phyloP scores from a whole-genome alignment of 2,888 invertebrate species.

The Busseola fusca region DNA sequence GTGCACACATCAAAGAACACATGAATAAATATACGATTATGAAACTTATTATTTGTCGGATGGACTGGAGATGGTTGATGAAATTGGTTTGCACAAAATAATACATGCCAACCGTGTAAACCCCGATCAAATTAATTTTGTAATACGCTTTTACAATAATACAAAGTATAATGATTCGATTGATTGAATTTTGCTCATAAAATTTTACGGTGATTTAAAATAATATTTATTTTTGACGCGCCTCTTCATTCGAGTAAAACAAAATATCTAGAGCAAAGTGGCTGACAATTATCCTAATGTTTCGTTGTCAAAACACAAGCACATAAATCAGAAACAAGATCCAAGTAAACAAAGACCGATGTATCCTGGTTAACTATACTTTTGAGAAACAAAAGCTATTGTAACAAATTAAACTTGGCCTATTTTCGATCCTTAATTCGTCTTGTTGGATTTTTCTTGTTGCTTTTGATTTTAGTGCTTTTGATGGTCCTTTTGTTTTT shows the following conservation, averaged over 20 bases:
- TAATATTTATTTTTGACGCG: slow-evolving; percentile 9
- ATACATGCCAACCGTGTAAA: not conserved
- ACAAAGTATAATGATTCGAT: slow-evolving; percentile 12
- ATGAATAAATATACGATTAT: not conserved
- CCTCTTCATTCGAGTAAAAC: slow-evolving; percentile 25
- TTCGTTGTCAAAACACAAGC: slow-evolving; percentile 37
- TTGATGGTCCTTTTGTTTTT: not conserved
- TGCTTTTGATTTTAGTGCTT: slow-evolving; percentile 5
- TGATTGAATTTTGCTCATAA: slow-evolving; percentile 30
- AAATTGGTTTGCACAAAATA: not conserved
- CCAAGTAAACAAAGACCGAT: slow-evolving; percentile 45
- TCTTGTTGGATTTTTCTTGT: slow-evolving; percentile 16
- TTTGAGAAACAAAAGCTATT: not conserved
- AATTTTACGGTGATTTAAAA: slow-evolving; percentile 31
- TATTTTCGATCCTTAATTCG: slow-evolving; percentile 29
- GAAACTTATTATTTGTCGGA: not conserved
- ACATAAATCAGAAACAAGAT: slow-evolving; percentile 42
- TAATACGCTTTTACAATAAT: not conserved
- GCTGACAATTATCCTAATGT: slow-evolving; percentile 36
- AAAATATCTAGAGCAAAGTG: slow-evolving; percentile 33
- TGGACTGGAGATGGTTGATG: not conserved
- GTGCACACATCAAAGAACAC: not conserved
- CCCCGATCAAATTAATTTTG: not conserved
- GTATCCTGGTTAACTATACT: slow-evolving; percentile 15
- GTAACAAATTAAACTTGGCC: slow-evolving; percentile 21